Conservation (phyloP, 2,888 invertebrate species). For the Drosophila mettleri region DNA sequence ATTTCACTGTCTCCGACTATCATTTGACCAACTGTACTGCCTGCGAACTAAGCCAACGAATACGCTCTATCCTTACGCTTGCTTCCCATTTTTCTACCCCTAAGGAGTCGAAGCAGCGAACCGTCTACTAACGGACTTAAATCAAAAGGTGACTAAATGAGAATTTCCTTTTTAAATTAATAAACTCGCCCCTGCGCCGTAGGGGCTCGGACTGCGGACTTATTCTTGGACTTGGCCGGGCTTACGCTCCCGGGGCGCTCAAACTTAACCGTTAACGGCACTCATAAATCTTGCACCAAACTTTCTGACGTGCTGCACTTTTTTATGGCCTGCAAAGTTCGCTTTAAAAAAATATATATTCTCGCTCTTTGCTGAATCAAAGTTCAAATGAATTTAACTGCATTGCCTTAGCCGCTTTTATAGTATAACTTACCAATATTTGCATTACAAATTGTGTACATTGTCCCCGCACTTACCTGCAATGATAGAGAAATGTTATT, state of each 20-base stretch:
- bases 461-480: constrained; percentile 56
- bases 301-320: constrained; percentile 72
- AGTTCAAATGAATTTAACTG: constrained; percentile 29
- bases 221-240: constrained; percentile 20
- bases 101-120: constrained; percentile 12
- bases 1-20: constrained; percentile 22
- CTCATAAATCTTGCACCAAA: constrained; percentile 74
- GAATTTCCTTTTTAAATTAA: constrained; percentile 85
- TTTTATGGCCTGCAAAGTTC: constrained; percentile 62
- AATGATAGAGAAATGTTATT: constrained; percentile 40
- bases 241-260: constrained; percentile 39
- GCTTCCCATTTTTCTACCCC: constrained; percentile 1
- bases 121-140: constrained; percentile 55
- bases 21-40: constrained; percentile 32
- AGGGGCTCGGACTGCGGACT: constrained; percentile 19
- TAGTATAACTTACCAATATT: constrained; percentile 21
- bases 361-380: constrained; percentile 16
- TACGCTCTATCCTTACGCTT: constrained; percentile 7
- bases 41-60: constrained; percentile 28
- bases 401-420: constrained; percentile 20
- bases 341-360: neutral
- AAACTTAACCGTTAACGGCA: constrained; percentile 74
- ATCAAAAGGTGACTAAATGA: constrained; percentile 84
- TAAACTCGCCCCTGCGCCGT: constrained; percentile 65
- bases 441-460: constrained; percentile 33